Conservation (phyloP, 2,888 invertebrate genomes). For the Aspidiotus destructor region DNA sequence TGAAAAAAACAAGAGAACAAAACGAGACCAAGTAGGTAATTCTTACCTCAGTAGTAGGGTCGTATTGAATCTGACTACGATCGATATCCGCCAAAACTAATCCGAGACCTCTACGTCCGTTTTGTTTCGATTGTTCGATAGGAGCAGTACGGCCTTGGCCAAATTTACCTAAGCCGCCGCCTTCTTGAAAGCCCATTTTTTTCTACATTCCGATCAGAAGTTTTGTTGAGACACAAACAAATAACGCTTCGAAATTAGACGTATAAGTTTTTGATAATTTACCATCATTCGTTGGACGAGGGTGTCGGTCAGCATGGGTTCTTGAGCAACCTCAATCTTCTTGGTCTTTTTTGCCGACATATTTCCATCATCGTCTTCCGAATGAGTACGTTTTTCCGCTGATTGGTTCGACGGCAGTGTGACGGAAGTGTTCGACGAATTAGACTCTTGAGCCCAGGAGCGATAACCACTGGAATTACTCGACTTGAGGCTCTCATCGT, state of each 20-base stretch:
- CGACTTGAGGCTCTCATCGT: too few species aligned
- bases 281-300: constrained; percentile 26
- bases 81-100: constrained; percentile 45
- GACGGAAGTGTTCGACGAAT: neutral
- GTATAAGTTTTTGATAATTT: neutral
- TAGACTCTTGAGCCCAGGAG: neutral
- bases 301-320: neutral
- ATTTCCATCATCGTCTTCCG: constrained; percentile 1
- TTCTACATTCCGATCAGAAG: constrained; percentile 42
- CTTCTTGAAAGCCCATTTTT: constrained; percentile 72
- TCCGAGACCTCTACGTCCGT: constrained; percentile 77
- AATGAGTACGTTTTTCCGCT: constrained; percentile 13
- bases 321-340: neutral
- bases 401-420: neutral
- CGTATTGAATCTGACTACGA: constrained; percentile 53
- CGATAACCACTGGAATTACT: too few species aligned
- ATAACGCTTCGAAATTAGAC: too few species aligned
- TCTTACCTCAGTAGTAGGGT: constrained; percentile 50
- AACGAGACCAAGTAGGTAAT: too few species aligned
- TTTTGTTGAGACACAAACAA: neutral
- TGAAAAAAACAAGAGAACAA: constrained; percentile 32
- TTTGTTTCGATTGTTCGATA: constrained; percentile 67
- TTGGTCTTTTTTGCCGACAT: constrained; percentile 1
- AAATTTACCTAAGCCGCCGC: constrained; percentile 75
- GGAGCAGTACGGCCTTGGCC: constrained; percentile 72